Evolutionary conservation across 2,888 invertebrate species (phyloP), one percentile per base, ranked within the genome.

Genomic region (Lypha dubia): DNA sequence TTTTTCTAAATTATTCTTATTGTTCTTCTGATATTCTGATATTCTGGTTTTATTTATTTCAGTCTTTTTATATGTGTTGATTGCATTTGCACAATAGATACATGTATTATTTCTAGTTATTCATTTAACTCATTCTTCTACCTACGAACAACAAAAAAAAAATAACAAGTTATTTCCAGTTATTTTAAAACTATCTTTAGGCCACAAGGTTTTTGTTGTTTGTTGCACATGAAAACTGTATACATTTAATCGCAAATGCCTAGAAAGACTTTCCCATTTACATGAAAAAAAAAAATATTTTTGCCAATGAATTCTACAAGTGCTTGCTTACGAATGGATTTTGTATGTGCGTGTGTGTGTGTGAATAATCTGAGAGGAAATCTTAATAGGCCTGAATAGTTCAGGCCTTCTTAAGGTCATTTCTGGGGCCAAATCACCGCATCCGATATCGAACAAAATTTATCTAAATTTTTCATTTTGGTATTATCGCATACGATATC

Each of bases 51-150:
- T 28, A 46, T 35, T 68, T 15, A 41, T 41, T 1, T 24, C 41
- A 7, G n/a, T n/a, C 44, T 44, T 44, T 44, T 44, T 70, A 63
- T 15, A 56, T 74, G 60, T 68, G 70, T 63, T 75, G 75, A 65
- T 75, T 81, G 63, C 24, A 22, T 70, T 38, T 75, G 6, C 22
- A 56, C 74, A 28, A 81, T 81, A 70, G 53, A 75, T 46, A 81
- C 68, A 60, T 80, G 62, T 80, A 68, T 68, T 80, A 74, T 74
- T 62, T 79, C 60, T 24, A 49, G 49, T 75, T 71, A 53, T 75
- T 63, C 63, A 44, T 44, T 63, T 75, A 51, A 35, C 51, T 20
- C 51, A 5, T 32, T 17, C 13, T n/a, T 20, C 13, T n/a, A n/a
- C 35, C 3, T 44, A 17, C 32, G 44, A 9, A 46, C n/a, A n/a